Conservation (phyloP, 2,888 invertebrate species). For the Hypena proboscidalis region DNA sequence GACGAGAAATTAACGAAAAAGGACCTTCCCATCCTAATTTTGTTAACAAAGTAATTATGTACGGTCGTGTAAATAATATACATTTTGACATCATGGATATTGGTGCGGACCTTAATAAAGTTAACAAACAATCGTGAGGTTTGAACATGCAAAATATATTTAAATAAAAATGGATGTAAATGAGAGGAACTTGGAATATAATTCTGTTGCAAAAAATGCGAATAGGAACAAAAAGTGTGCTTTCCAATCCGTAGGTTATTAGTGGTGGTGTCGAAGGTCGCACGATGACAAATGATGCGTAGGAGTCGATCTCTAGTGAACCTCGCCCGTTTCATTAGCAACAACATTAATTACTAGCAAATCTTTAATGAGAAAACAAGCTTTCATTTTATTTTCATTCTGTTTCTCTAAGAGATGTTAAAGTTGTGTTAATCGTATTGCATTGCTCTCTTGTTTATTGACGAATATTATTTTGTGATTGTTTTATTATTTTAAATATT, state of each 20-base stretch:
- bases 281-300: constrained; percentile 80
- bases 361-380: constrained; percentile 69
- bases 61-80: constrained; percentile 59
- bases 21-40: constrained; percentile 75
- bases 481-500: too few species aligned
- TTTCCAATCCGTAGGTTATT: constrained; percentile 61
- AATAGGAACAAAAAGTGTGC: constrained; percentile 50
- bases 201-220: constrained; percentile 39
- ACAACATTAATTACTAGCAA: constrained; percentile 77
- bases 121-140: constrained; percentile 13
- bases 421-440: constrained; percentile 13
- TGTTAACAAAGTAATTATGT: constrained; percentile 64
- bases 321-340: constrained; percentile 73
- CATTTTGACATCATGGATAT: constrained; percentile 41
- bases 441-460: too few species aligned
- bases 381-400: constrained; percentile 56
- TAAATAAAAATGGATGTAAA: constrained; percentile 15
- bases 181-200: constrained; percentile 16
- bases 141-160: constrained; percentile 16
- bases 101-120: constrained; percentile 27
- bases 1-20: constrained; percentile 77
- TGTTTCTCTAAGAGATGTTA: constrained; percentile 35
- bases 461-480: too few species aligned
- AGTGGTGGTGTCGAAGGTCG: constrained; percentile 70
- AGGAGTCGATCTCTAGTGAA: constrained; percentile 73